Conservation (phyloP, 2,888 invertebrate genomes). For the Poecilobothrus nobilitatus region DNA sequence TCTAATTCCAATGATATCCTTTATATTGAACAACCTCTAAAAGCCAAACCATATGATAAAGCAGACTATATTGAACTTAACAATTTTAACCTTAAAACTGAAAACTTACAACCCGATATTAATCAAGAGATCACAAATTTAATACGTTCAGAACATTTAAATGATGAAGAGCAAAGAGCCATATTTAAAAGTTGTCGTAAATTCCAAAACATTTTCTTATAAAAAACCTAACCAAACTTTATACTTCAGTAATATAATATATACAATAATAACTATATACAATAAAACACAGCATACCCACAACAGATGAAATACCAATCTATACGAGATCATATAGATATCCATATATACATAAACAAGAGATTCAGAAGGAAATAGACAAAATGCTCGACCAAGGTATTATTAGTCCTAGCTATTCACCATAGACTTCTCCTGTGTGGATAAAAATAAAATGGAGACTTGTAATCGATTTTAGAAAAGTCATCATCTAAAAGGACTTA, state of each 20-base stretch:
- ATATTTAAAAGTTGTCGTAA: background rate
- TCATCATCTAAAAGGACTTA: background rate
- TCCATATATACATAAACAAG: conserved; percentile 10
- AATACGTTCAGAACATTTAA: conserved; percentile 3
- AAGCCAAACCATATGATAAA: background rate
- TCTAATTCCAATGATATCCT: background rate
- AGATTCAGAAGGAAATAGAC: conserved; percentile 7
- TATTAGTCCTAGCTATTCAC: conserved; percentile 11
- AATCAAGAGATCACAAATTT: background rate
- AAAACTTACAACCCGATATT: background rate
- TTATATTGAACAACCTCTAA: background rate
- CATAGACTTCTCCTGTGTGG: conserved; percentile 12
- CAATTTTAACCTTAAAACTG: background rate
- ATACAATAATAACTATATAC: too few relatives aligned
- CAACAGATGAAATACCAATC: conserved; percentile 10
- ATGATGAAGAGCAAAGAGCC: conserved; percentile 1
- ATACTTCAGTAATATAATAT: conserved; percentile 2
- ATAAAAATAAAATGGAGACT: conserved; percentile 7
- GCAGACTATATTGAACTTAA: background rate
- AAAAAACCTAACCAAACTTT: conserved; percentile 7
- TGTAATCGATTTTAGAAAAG: background rate
- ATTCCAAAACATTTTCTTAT: background rate
- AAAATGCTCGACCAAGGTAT: conserved; percentile 13
- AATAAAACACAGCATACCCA: conserved; percentile 9
- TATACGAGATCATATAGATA: conserved; percentile 11